These are phyloP conservation scores for Sebastes nivosus DNA, from an alignment of 2,797 vertebrate species.

Conservation along the genomic window DNA sequence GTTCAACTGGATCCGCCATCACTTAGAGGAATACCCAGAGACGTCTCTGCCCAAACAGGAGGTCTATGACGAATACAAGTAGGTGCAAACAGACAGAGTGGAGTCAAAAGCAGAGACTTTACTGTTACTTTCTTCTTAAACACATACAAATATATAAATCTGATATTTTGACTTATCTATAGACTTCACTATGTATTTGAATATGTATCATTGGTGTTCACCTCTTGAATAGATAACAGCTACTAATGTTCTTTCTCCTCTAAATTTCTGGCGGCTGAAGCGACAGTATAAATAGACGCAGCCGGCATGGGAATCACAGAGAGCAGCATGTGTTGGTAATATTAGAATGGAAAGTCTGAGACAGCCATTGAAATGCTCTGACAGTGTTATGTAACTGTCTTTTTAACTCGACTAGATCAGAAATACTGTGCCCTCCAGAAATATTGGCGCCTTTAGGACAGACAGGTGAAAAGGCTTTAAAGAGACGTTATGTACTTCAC, in stretches of 20 bases:
- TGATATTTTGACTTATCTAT: not conserved
- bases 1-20: constrained; percentile 96
- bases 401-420: constrained; percentile 72
- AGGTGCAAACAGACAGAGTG: constrained; percentile 63
- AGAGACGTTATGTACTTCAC: not conserved
- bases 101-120: not conserved
- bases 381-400: constrained; percentile 76
- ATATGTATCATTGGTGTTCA: not conserved
- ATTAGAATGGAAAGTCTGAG: constrained; percentile 85
- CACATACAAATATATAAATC: not conserved
- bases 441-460: constrained; percentile 66
- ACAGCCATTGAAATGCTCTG: constrained; percentile 76
- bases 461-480: constrained; percentile 59
- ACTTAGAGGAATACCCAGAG: constrained; percentile 96
- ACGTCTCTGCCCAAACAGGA: constrained; percentile 99
- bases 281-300: constrained; percentile 77
- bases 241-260: constrained; percentile 50
- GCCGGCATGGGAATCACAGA: constrained; percentile 73
- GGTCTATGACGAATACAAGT: constrained; percentile 99
- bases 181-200: not conserved
- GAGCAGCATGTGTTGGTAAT: constrained; percentile 81
- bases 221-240: constrained; percentile 9
- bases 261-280: constrained; percentile 57
- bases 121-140: not conserved
- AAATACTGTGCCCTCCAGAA: constrained; percentile 71